Percentiles rank a stretch among this genome's conserved stretches.
phyloP scores from a whole-genome alignment of 2,797 vertebrate genomes.

The Leptodactylus fallax region DNA sequence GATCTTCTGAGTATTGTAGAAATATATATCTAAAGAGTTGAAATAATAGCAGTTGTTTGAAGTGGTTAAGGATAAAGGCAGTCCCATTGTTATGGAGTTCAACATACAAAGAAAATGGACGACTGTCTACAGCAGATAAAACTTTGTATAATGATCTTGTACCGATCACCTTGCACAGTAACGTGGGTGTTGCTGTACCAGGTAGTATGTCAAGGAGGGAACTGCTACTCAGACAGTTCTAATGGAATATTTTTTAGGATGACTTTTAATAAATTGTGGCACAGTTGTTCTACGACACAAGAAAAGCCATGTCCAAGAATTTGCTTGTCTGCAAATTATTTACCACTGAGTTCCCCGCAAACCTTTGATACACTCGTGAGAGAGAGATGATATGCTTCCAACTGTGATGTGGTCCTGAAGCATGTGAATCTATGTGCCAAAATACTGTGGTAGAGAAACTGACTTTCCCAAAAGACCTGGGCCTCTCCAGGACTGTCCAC shows the following conservation, averaged over 20 bases:
- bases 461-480: too few relatives aligned
- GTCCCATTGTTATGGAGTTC: slow-evolving; percentile 2
- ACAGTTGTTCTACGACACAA: too few relatives aligned
- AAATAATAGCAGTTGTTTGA: slow-evolving; percentile 24
- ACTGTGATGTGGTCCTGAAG: not conserved
- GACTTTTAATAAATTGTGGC: not conserved
- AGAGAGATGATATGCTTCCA: not conserved
- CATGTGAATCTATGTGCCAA: too few relatives aligned
- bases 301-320: not conserved
- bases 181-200: not conserved
- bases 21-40: slow-evolving; percentile 10
- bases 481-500: too few relatives aligned
- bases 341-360: not conserved
- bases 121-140: not conserved
- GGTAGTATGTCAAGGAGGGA: not conserved
- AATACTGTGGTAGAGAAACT: too few relatives aligned
- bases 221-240: not conserved
- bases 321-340: not conserved
- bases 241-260: too few relatives aligned
- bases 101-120: not conserved
- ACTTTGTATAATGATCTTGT: slow-evolving; percentile 24
- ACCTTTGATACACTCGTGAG: not conserved
- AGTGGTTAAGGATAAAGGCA: not conserved
- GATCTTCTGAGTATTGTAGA: slow-evolving; percentile 13
- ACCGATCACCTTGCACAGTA: slow-evolving; percentile 20